A percentile compares a stretch with the other conserved stretches of the same genome.
Evolutionary conservation across 2,888 invertebrate genomes (phyloP).

Genomic region (Chrysolina oricalcia): DNA sequence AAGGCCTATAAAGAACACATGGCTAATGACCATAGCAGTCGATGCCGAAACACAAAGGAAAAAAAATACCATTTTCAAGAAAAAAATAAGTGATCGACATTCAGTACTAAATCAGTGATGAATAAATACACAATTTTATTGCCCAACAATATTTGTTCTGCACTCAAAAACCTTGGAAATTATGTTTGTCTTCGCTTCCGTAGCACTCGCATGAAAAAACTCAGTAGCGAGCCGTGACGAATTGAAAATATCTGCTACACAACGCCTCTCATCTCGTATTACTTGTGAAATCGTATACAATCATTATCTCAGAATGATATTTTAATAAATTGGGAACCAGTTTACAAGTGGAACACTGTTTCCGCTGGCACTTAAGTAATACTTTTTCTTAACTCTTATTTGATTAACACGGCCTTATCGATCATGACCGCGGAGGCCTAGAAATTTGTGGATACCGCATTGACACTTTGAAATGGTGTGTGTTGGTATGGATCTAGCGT

Average conservation of each 20-base stretch:
- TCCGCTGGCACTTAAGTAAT: constrained; percentile 25
- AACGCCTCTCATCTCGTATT: constrained; percentile 33
- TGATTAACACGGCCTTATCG: neutral
- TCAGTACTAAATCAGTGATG: too few species aligned
- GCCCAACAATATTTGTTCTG: too few species aligned
- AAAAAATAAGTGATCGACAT: too few species aligned
- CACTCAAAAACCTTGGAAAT: too few species aligned
- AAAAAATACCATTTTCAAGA: too few species aligned
- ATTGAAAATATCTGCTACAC: constrained; percentile 1
- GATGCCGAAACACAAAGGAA: too few species aligned
- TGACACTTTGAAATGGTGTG: neutral
- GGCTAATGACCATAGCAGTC: too few species aligned
- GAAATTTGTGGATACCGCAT: neutral
- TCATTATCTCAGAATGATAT: constrained; percentile 29
- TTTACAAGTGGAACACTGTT: constrained; percentile 31
- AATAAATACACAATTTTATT: too few species aligned
- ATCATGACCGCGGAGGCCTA: constrained; percentile 5
- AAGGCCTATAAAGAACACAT: too few species aligned
- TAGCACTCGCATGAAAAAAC: neutral
- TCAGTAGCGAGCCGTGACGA: neutral
- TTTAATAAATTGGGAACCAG: constrained; percentile 36
- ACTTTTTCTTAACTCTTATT: neutral
- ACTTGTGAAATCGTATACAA: constrained; percentile 27
- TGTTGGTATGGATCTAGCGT: neutral
- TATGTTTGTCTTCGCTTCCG: neutral